Percentiles rank a stretch among this genome's conserved stretches.
Conservation (phyloP, 2,888 invertebrate species). For the Drosophila subsilvestris region DNA sequence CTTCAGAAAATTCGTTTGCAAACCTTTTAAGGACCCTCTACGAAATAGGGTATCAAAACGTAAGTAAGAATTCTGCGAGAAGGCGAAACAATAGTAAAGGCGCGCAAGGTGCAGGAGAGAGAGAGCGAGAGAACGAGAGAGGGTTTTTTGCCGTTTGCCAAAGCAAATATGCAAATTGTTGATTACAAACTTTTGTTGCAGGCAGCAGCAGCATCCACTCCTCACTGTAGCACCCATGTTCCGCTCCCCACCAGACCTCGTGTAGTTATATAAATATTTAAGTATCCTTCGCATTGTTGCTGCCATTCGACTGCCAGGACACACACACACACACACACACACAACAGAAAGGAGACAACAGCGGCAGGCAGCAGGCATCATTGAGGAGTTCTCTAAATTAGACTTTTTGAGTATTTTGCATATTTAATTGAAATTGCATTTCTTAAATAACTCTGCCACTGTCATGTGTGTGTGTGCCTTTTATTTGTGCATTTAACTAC, state of each 20-base stretch:
- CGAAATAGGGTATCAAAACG: slow-evolving; percentile 9
- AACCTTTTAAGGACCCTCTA: too few species aligned
- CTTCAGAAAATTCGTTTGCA: too few species aligned
- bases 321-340: not conserved
- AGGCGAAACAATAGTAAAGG: slow-evolving; percentile 39
- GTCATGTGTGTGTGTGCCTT: slow-evolving; percentile 62
- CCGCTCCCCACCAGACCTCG: not conserved
- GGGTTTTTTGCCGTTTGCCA: slow-evolving; percentile 64
- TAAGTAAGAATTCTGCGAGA: slow-evolving; percentile 39
- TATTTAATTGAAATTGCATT: slow-evolving; percentile 78
- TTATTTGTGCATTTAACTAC: slow-evolving; percentile 66
- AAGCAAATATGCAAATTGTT: slow-evolving; percentile 79
- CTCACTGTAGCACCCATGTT: not conserved
- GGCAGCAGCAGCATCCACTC: slow-evolving; percentile 12
- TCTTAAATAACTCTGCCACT: slow-evolving; percentile 73
- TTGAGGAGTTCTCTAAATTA: slow-evolving; percentile 67
- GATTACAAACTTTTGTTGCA: slow-evolving; percentile 74
- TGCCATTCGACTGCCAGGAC: slow-evolving; percentile 36
- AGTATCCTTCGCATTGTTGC: slow-evolving; percentile 67
- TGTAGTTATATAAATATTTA: slow-evolving; percentile 72
- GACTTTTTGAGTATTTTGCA: slow-evolving; percentile 77
- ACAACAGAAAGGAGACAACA: not conserved
- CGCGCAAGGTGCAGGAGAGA: slow-evolving; percentile 68
- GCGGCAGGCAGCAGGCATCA: slow-evolving; percentile 13
- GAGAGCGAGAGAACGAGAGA: slow-evolving; percentile 43